Evolutionary conservation across 2,113 vertebrate species (phyloP), one percentile per base, ranked within the genome.

Genomic region (Epinephelus cyanopodus): DNA sequence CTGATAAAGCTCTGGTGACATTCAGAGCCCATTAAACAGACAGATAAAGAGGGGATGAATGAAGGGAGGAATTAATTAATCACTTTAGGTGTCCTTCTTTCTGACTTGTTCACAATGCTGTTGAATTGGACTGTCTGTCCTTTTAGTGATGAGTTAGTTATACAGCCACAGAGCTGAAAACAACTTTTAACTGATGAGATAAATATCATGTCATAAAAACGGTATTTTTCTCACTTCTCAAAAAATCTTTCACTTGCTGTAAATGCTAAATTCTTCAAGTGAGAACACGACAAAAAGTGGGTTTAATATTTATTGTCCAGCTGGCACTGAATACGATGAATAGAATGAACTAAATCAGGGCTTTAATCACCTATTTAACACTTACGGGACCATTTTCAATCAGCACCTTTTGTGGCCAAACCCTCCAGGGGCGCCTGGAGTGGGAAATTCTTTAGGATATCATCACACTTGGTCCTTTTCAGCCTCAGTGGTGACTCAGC

Each of bases 1-100:
- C 89, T 90, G 77, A 81, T 88, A 81, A 82, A 52, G 42, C 86
- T 81, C 68, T 48, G 72, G 48, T 58, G 75, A 87, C 87, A 86
- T 89, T 90, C 83, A 78, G 64, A 50, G 53, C 39, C 58, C 12
- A 78, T 64, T 72, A 70, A 14, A 61, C 56, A 57, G 79, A 63
- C 65, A 58, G 58, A 75, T 74, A 77, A 67, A 67, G 33, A 67
- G 14, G 74, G 60, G 62, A 75, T 54, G 50, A 67, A 23, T 9
- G 23, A 39, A 70, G 33, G 33, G 33, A 37, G 23, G 1, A 48
- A 77, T 45, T 3, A 8, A 52, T 23, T 58, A 25, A 29, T 72
- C 23, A 23, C 7, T 18, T 42, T 29, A 57, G 25, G 19, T 29
- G 54, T 48, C 37, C 17, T 47, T 10, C 2, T 58, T 62, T 63